A percentile compares a stretch with the other conserved stretches of the same genome.
Conservation (phyloP, 2,888 invertebrate genomes). For the Lathronympha strigana region DNA sequence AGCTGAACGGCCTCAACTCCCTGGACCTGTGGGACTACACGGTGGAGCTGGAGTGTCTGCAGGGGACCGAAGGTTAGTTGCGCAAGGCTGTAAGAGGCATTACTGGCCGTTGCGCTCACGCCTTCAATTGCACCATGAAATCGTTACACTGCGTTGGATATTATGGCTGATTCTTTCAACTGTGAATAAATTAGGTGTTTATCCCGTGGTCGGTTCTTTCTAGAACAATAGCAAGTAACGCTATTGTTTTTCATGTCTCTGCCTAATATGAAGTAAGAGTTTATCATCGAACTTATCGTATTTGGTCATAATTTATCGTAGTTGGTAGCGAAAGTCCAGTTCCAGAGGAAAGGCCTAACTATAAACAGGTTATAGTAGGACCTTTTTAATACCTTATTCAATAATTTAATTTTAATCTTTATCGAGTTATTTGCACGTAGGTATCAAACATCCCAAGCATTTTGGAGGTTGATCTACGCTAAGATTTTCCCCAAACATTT, state of each 20-base stretch:
- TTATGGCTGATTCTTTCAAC: slow-evolving; percentile 46
- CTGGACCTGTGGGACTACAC: slow-evolving; percentile 94
- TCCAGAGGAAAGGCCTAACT: no score
- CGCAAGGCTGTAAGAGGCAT: slow-evolving; percentile 70
- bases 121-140: slow-evolving; percentile 64
- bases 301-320: no score
- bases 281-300: no score
- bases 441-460: not conserved
- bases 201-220: slow-evolving; percentile 18
- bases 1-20: slow-evolving; percentile 86
- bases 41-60: slow-evolving; percentile 91
- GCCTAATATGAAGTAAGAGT: slow-evolving; percentile 1
- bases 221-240: not conserved
- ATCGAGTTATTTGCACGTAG: no score
- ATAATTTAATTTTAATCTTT: no score
- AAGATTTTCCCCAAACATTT: not conserved
- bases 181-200: slow-evolving; percentile 24
- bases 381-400: no score
- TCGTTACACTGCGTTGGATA: slow-evolving; percentile 55
- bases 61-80: slow-evolving; percentile 89
- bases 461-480: not conserved
- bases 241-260: not conserved
- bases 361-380: no score
- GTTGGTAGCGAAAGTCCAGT: no score
- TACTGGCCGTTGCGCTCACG: slow-evolving; percentile 48